These are phyloP conservation scores for Pachypanchax playfairii DNA, from an alignment of 2,113 vertebrate species.

Conservation along the genomic window DNA sequence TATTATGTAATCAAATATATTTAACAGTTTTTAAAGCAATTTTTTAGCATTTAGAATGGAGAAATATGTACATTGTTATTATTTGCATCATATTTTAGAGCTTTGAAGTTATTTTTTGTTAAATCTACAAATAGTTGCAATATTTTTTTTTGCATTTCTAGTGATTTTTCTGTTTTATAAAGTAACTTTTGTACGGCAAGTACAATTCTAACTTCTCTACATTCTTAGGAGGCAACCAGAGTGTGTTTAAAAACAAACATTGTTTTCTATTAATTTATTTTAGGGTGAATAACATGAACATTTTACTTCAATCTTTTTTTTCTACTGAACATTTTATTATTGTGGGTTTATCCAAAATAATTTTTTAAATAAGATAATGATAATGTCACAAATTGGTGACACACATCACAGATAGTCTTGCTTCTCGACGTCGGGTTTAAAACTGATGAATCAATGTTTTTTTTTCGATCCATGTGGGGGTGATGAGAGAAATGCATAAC, in stretches of 20 bases:
- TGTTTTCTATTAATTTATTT: background rate
- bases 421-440: conserved; percentile 38
- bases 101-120: too few relatives aligned
- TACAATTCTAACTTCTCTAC: background rate
- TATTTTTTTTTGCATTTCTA: too few relatives aligned
- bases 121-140: too few relatives aligned
- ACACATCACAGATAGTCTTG: too few relatives aligned
- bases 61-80: too few relatives aligned
- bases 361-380: too few relatives aligned
- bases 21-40: too few relatives aligned
- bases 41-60: too few relatives aligned
- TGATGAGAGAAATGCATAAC: conserved; percentile 58
- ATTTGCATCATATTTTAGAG: too few relatives aligned
- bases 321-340: background rate
- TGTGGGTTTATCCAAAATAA: background rate
- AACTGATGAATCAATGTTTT: conserved; percentile 37
- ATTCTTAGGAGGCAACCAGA: background rate
- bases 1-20: too few relatives aligned
- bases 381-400: too few relatives aligned
- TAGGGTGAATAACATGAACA: background rate
- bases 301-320: background rate
- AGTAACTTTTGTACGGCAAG: too few relatives aligned
- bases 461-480: conserved; percentile 24
- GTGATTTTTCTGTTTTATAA: conserved; percentile 2
- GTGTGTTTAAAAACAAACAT: background rate